phyloP scores from a whole-genome alignment of 2,888 invertebrate species.

The Acrobasis consociella region DNA sequence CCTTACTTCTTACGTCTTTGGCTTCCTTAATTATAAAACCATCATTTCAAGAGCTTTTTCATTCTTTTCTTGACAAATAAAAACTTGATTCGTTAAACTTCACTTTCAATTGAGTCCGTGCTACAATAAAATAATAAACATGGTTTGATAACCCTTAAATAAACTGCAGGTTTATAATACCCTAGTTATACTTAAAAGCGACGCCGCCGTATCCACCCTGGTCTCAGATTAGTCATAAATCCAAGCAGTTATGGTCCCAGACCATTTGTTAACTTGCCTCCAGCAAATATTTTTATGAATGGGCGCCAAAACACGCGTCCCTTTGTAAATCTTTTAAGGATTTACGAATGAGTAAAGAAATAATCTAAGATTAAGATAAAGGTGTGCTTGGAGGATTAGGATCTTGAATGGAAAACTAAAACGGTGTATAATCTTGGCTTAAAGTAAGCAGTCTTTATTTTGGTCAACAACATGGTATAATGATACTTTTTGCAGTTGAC shows the following conservation, averaged over 20 bases:
- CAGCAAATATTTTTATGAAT: slow-evolving; percentile 43
- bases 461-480: neutral
- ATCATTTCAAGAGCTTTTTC: no score
- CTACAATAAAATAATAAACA: neutral
- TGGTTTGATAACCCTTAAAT: slow-evolving; percentile 33
- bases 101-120: no score
- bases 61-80: no score
- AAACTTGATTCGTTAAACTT: neutral
- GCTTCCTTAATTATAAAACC: no score
- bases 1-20: no score
- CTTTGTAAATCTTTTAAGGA: slow-evolving; percentile 12
- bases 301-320: slow-evolving; percentile 20
- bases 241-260: slow-evolving; percentile 31
- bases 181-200: slow-evolving; percentile 49
- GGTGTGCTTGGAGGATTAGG: neutral
- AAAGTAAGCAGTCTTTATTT: neutral
- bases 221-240: slow-evolving; percentile 48
- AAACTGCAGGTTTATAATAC: slow-evolving; percentile 60
- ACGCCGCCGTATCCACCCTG: slow-evolving; percentile 41
- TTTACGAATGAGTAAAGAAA: slow-evolving; percentile 9
- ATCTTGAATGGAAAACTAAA: slow-evolving; percentile 1
- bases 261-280: slow-evolving; percentile 36
- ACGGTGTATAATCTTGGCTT: slow-evolving; percentile 4
- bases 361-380: neutral
- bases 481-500: neutral